Conservation (phyloP, 1,140 invertebrate species). For the Drosophila mayri region DNA sequence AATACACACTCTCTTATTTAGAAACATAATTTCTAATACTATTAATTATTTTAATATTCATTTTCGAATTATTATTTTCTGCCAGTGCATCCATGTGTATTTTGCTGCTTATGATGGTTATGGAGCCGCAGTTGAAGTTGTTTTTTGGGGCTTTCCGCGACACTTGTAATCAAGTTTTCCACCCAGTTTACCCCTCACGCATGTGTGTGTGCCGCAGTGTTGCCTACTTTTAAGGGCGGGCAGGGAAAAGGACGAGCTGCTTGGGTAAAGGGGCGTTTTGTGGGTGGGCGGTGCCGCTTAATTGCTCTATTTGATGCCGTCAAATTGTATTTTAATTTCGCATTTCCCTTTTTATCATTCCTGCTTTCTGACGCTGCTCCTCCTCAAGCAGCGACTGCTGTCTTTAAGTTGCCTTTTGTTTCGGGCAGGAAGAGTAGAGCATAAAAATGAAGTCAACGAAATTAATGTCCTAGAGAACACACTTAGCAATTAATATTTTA, state of each 20-base stretch:
- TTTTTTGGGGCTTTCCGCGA: constrained; percentile 53
- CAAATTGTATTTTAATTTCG: constrained; percentile 81
- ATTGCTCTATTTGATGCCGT: constrained; percentile 79
- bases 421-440: no score
- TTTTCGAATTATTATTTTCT: neutral
- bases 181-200: neutral
- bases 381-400: constrained; percentile 19
- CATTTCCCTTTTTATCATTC: constrained; percentile 52
- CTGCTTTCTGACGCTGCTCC: neutral
- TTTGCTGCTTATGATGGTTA: constrained; percentile 44
- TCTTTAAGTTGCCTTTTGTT: constrained; percentile 41
- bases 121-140: constrained; percentile 45
- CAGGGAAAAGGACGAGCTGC: neutral
- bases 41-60: no score
- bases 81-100: constrained; percentile 18
- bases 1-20: no score
- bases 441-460: neutral
- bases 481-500: neutral
- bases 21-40: neutral
- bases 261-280: neutral
- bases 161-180: constrained; percentile 55
- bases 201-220: constrained; percentile 8
- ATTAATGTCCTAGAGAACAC: neutral
- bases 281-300: constrained; percentile 47
- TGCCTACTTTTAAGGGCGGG: constrained; percentile 17